phyloP scores from a whole-genome alignment of 2,888 invertebrate genomes.

The Silvanus unidentatus region DNA sequence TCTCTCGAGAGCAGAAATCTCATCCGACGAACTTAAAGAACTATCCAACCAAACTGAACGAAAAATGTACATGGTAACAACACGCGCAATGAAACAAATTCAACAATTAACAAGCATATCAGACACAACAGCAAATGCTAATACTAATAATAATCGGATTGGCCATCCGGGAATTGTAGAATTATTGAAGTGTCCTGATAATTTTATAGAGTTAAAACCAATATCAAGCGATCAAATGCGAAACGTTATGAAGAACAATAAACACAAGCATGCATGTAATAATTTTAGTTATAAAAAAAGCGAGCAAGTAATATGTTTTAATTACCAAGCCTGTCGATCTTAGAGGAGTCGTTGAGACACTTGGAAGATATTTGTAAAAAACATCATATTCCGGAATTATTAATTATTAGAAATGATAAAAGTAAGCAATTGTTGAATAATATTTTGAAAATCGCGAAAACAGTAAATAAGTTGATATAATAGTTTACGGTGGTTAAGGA shows the following conservation, averaged over 20 bases:
- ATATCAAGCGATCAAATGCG: no score
- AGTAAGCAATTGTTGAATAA: conserved; percentile 1
- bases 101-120: no score
- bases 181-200: conserved; percentile 10
- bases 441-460: not conserved
- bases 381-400: conserved; percentile 10
- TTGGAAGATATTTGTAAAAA: conserved; percentile 6
- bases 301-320: conserved; percentile 1
- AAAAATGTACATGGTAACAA: conserved; percentile 6
- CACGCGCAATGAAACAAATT: not conserved
- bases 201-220: conserved; percentile 10
- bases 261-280: no score
- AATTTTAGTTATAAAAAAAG: no score
- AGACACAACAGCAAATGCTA: not conserved
- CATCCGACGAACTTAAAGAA: conserved; percentile 9
- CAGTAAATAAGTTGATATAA: not conserved
- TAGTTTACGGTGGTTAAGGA: conserved; percentile 7
- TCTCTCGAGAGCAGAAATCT: conserved; percentile 6
- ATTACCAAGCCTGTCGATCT: conserved; percentile 6
- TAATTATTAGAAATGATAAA: conserved; percentile 9
- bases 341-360: conserved; percentile 8
- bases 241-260: no score
- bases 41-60: conserved; percentile 1
- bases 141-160: not conserved
- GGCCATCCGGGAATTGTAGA: conserved; percentile 11